phyloP scores from a whole-genome alignment of 1,140 invertebrate genomes.

The Helicoverpa zea region DNA sequence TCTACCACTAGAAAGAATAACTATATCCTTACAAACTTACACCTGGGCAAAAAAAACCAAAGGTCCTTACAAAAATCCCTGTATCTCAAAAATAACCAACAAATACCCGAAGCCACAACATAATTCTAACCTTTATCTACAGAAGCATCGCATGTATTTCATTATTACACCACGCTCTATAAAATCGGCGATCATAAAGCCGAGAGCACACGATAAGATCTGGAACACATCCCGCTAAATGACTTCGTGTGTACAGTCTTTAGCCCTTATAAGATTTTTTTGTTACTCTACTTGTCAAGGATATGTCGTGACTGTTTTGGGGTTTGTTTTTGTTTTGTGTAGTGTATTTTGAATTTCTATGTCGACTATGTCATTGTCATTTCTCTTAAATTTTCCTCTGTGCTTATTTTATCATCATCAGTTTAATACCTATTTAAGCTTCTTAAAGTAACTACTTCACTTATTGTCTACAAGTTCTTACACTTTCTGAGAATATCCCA shows the following conservation, averaged over 20 bases:
- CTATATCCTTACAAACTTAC: too few species aligned
- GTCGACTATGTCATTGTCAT: background rate
- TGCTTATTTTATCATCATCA: too few species aligned
- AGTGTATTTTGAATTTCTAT: background rate
- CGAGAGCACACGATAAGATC: slow-evolving; percentile 18
- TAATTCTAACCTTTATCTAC: background rate
- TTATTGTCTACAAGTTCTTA: too few species aligned
- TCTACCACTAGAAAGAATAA: too few species aligned
- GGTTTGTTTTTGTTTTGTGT: background rate
- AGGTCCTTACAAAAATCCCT: too few species aligned
- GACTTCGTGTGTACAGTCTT: slow-evolving; percentile 37
- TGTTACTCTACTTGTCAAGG: background rate
- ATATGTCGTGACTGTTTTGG: slow-evolving; percentile 16
- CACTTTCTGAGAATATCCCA: too few species aligned
- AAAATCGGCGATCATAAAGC: slow-evolving; percentile 38
- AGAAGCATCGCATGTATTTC: slow-evolving; percentile 3
- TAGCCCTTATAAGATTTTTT: slow-evolving; percentile 31
- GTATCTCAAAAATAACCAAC: background rate
- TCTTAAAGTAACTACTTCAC: too few species aligned
- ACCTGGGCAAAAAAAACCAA: too few species aligned
- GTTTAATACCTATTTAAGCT: too few species aligned
- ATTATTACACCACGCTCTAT: background rate
- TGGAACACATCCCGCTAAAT: slow-evolving; percentile 40
- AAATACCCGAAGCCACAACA: background rate
- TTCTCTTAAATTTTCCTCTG: too few species aligned